phyloP scores from a whole-genome alignment of 2,888 invertebrate genomes.

The Macrosoma leucophasiata region DNA sequence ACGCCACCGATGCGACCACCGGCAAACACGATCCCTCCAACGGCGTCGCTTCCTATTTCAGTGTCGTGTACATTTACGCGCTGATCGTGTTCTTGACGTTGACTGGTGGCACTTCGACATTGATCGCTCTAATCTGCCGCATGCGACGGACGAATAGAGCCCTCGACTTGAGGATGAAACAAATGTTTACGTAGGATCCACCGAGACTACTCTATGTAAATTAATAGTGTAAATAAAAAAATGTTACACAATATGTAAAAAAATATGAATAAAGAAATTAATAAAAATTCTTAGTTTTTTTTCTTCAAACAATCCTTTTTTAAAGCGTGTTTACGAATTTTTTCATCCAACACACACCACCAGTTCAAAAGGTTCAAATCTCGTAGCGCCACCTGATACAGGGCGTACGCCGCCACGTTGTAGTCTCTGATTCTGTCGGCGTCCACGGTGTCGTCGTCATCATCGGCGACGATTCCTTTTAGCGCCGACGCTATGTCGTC shows the following conservation, averaged over 20 bases:
- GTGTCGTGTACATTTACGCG: background rate
- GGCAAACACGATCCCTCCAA: no score
- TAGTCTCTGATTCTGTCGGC: slow-evolving; percentile 4
- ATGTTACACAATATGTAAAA: no score
- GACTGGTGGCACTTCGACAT: slow-evolving; percentile 1
- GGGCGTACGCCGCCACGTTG: slow-evolving; percentile 3
- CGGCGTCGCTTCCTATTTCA: no score
- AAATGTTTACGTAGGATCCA: background rate
- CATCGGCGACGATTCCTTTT: background rate
- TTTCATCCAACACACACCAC: slow-evolving; percentile 4
- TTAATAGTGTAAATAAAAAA: no score
- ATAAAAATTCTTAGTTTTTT: no score
- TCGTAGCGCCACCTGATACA: slow-evolving; percentile 5
- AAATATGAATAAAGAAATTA: no score
- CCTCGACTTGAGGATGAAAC: background rate
- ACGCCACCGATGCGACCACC: no score
- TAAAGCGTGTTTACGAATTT: slow-evolving; percentile 3
- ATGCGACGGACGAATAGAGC: background rate
- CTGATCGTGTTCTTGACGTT: background rate
- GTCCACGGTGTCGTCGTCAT: slow-evolving; percentile 1
- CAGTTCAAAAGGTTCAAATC: slow-evolving; percentile 5
- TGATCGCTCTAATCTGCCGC: background rate
- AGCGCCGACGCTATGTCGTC: slow-evolving; percentile 2
- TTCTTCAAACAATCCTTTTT: no score
- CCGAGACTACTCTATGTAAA: no score